A percentile compares a stretch with the other conserved stretches of the same genome.
These are phyloP conservation scores for Raja brachyura DNA, from an alignment of 2,113 vertebrate species.

Conservation along the genomic window DNA sequence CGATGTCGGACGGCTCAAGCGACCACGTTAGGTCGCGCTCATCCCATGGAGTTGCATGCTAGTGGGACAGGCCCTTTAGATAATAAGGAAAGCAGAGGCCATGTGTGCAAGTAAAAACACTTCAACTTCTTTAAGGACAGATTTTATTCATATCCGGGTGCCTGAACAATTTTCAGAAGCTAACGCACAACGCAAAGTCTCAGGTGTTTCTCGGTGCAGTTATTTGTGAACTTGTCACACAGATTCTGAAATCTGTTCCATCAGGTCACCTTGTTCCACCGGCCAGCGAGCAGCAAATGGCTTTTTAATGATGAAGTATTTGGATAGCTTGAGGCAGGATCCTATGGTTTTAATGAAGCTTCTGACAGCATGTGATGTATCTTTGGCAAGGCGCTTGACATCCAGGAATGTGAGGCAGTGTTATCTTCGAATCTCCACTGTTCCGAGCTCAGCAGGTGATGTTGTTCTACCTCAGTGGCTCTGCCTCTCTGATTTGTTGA, in stretches of 20 bases:
- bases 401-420: background rate
- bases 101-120: background rate
- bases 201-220: background rate
- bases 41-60: no score
- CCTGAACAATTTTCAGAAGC: background rate
- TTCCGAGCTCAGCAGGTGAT: background rate
- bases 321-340: background rate
- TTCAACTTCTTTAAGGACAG: background rate
- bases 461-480: background rate
- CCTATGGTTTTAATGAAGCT: slow-evolving; percentile 2
- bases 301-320: slow-evolving; percentile 1
- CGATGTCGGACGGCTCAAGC: no score
- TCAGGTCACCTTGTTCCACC: background rate
- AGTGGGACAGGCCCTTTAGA: no score
- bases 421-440: background rate
- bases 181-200: background rate
- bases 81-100: no score
- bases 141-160: background rate
- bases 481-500: background rate
- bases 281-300: background rate
- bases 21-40: no score
- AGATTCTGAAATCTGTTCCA: background rate
- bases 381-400: background rate
- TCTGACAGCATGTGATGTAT: background rate
- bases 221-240: background rate